Evolutionary conservation across 1,140 invertebrate genomes (phyloP).

Genomic region (Tetranychus urticae): DNA sequence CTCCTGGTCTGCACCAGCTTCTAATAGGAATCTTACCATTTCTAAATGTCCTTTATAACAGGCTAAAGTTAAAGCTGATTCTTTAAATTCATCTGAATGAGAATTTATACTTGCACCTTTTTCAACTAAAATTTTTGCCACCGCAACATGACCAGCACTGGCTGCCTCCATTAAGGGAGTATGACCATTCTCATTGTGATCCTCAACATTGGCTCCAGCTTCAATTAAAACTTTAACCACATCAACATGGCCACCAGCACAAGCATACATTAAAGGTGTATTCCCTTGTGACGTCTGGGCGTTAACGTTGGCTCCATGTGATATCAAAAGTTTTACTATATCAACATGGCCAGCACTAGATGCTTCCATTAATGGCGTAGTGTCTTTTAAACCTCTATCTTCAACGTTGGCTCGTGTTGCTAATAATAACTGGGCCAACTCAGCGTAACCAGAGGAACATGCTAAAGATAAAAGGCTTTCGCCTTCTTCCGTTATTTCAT

Average conservation of each 20-base stretch:
- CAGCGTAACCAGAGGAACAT: slow-evolving; percentile 77
- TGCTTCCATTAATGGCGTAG: slow-evolving; percentile 89
- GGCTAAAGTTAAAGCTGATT: slow-evolving; percentile 58
- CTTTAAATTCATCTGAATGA: slow-evolving; percentile 94
- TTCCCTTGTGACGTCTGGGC: slow-evolving; percentile 87
- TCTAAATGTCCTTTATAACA: slow-evolving; percentile 91
- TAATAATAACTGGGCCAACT: slow-evolving; percentile 74
- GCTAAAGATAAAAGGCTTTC: slow-evolving; percentile 58
- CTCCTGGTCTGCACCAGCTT: slow-evolving; percentile 81
- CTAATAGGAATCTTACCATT: slow-evolving; percentile 85
- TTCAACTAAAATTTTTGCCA: slow-evolving; percentile 70
- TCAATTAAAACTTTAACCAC: slow-evolving; percentile 66
- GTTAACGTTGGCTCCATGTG: slow-evolving; percentile 82
- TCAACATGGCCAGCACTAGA: slow-evolving; percentile 80
- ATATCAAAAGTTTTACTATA: slow-evolving; percentile 69
- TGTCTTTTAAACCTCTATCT: slow-evolving; percentile 82
- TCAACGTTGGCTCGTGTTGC: slow-evolving; percentile 94
- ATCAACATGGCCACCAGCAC: slow-evolving; percentile 78
- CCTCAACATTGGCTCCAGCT: slow-evolving; percentile 80
- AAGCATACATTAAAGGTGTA: slow-evolving; percentile 93
- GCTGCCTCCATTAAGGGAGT: slow-evolving; percentile 97
- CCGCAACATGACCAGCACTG: slow-evolving; percentile 79
- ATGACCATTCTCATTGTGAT: slow-evolving; percentile 96
- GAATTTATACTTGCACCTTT: slow-evolving; percentile 91
- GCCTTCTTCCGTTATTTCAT: slow-evolving; percentile 77